These are phyloP conservation scores for Hippoglossus stenolepis DNA, from an alignment of 2,113 vertebrate genomes.

Conservation along the genomic window DNA sequence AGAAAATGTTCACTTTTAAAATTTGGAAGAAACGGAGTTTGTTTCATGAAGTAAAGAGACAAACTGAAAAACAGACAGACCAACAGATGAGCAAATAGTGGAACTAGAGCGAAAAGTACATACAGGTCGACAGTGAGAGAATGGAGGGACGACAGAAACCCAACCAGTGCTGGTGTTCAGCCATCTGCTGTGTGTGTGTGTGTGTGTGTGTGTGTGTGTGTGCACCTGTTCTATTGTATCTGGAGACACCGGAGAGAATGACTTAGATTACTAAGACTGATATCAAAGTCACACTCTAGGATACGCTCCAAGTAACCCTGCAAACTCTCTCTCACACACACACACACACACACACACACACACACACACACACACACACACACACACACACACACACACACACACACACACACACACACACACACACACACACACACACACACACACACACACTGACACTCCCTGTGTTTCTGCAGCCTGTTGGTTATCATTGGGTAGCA, in stretches of 20 bases:
- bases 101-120: background rate
- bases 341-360: conserved; percentile 31
- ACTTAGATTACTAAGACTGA: background rate
- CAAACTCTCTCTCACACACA: background rate
- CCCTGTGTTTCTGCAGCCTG: conserved; percentile 32
- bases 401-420: conserved; percentile 33
- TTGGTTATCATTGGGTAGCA: conserved; percentile 49
- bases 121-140: conserved; percentile 35
- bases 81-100: too few species aligned
- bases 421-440: conserved; percentile 22
- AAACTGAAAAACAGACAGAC: too few species aligned
- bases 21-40: too few species aligned
- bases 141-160: conserved; percentile 45
- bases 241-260: background rate
- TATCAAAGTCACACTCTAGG: background rate
- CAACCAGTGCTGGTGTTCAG: background rate
- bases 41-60: too few species aligned
- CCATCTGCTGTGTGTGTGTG: conserved; percentile 2
- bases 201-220: conserved; percentile 5
- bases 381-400: conserved; percentile 30
- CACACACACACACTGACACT: conserved; percentile 21
- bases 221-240: conserved; percentile 15
- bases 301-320: conserved; percentile 31
- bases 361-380: conserved; percentile 5
- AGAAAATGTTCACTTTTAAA: too few species aligned